Evolutionary conservation across 2,888 invertebrate species (phyloP).

Genomic region (Lobophora halterata): DNA sequence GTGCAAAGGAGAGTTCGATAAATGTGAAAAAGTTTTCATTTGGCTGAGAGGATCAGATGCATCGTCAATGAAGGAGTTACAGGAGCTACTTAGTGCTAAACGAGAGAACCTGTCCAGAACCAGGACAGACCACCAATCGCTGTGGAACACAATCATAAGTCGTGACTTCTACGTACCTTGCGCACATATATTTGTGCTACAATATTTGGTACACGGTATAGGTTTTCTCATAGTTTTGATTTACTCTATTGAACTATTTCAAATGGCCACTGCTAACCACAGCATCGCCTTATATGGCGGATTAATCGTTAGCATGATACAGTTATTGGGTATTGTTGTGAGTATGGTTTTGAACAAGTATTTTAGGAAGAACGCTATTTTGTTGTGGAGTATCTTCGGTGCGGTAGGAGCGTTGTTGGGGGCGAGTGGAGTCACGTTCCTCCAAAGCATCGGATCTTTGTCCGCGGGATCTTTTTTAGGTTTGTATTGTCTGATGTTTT

Average conservation of each 20-base stretch:
- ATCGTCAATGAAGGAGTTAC: conserved; percentile 22
- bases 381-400: conserved; percentile 10
- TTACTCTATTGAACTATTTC: conserved; percentile 20
- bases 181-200: conserved; percentile 16
- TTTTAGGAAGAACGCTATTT: conserved; percentile 12
- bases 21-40: conserved; percentile 26
- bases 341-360: conserved; percentile 7
- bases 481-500: conserved; percentile 16
- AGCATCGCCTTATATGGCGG: conserved; percentile 13
- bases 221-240: conserved; percentile 18
- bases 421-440: conserved; percentile 12
- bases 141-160: conserved; percentile 7
- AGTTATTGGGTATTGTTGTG: not conserved
- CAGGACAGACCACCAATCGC: not conserved
- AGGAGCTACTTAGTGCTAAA: conserved; percentile 12
- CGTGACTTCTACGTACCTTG: conserved; percentile 22
- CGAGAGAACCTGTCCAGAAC: not conserved
- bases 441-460: conserved; percentile 15
- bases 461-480: conserved; percentile 13
- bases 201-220: conserved; percentile 15
- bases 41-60: conserved; percentile 27
- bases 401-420: conserved; percentile 5
- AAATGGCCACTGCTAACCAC: conserved; percentile 11
- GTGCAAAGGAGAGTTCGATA: conserved; percentile 22
- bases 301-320: conserved; percentile 3